Evolutionary conservation across 2,888 invertebrate species (phyloP), one percentile per base, ranked within the genome.

Genomic region (Tetranychus piercei): DNA sequence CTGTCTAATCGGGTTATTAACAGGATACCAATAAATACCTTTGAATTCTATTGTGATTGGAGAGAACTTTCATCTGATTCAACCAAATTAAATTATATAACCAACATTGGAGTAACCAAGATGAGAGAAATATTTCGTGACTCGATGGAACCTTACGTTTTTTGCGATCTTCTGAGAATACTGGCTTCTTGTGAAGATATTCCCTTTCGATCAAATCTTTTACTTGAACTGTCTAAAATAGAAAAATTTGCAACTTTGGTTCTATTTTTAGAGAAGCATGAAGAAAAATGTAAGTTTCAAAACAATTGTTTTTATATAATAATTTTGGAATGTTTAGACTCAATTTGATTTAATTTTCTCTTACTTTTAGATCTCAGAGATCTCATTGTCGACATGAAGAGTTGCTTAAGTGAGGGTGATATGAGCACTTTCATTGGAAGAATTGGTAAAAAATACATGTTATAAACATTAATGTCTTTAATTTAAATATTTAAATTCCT

Each of bases 1-100:
- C 1, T 55, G 4, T 55, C 55, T 2, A 55, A 9, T 15, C 9
- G 55, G 55, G 55, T 55, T 15, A 55, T 55, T 15, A 55, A 55
- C 15, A 55, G 55, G 15, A 22, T 69, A 23, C 69, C 69, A 7
- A 11, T 23, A 5, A 69, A 69, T 6, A 20, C 20, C 20, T 69
- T 22, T 23, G 20, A 69, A 9, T 69, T 69, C 8, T 69, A 69
- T 69, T 23, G 34, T 23, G 69, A 69, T 69, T 69, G 69, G 69
- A n/a, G 69, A 69, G 55, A 55, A 15, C 55, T 55, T 55, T 15
- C 9, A 15, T 3, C 9, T 55, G 55, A 55, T 55, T 55, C 55
- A 3, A 55, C 11, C 15, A 55, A 55, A 55, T 55, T 55, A 55
- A 55, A 9, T 55, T 55, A 55, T 2, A 55, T 55, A 6, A 15